Evolutionary conservation across 2,888 invertebrate genomes (phyloP).

Genomic region (Linnaemya vulpina): DNA sequence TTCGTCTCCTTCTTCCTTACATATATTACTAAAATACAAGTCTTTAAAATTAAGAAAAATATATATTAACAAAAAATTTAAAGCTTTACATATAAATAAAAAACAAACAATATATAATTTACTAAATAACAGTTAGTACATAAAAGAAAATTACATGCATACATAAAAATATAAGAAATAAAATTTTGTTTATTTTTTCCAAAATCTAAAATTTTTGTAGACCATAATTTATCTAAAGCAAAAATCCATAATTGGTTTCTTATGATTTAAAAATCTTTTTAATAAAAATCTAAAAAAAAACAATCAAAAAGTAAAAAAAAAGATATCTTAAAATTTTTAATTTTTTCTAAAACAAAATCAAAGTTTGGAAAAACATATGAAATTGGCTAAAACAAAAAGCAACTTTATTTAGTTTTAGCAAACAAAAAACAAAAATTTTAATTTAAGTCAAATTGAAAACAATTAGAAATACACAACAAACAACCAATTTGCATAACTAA

Average conservation of each 20-base stretch:
- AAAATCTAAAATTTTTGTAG: conserved; percentile 50
- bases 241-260: neutral
- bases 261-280: conserved; percentile 8
- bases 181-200: conserved; percentile 26
- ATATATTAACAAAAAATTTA: conserved; percentile 59
- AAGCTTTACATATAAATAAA: conserved; percentile 70
- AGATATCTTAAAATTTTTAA: conserved; percentile 2
- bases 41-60: conserved; percentile 62
- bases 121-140: conserved; percentile 60
- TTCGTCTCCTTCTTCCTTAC: conserved; percentile 71
- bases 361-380: conserved; percentile 46
- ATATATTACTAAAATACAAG: conserved; percentile 53
- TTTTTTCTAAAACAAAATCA: conserved; percentile 26
- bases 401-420: conserved; percentile 19
- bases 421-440: conserved; percentile 24
- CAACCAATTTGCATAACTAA: conserved; percentile 28
- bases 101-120: conserved; percentile 62
- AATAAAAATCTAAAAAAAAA: neutral
- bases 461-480: neutral
- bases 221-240: conserved; percentile 28
- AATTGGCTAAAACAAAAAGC: conserved; percentile 15
- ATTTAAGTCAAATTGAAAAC: neutral
- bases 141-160: conserved; percentile 29
- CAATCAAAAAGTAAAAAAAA: conserved; percentile 16
- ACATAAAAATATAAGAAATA: conserved; percentile 29